Percentiles rank a stretch among this genome's conserved stretches.
Conservation (phyloP, 2,113 vertebrate species). For the Myrmophylax atrothorax region DNA sequence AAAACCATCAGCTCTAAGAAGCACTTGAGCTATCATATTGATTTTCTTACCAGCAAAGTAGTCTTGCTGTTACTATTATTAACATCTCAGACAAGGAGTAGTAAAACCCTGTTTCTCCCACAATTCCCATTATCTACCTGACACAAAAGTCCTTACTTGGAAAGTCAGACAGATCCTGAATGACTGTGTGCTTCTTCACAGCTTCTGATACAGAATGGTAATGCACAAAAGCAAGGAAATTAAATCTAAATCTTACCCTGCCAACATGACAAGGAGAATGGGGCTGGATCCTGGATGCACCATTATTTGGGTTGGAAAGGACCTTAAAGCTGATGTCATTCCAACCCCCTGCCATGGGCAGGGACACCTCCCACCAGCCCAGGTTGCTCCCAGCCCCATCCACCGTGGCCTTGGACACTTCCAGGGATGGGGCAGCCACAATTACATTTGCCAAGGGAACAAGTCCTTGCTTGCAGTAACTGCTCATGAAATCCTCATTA, state of each 20-base stretch:
- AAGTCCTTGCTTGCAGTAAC: background rate
- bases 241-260: background rate
- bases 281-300: background rate
- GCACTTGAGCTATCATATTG: background rate
- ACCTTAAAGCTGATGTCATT: background rate
- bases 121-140: background rate
- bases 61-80: background rate
- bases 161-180: background rate
- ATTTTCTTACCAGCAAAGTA: background rate
- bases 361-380: background rate
- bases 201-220: background rate
- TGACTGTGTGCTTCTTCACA: background rate
- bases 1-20: background rate
- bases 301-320: background rate
- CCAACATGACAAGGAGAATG: background rate
- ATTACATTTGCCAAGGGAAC: background rate
- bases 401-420: background rate
- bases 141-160: background rate
- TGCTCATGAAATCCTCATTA: background rate
- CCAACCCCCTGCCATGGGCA: background rate
- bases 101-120: background rate
- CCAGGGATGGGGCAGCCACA: background rate
- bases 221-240: background rate
- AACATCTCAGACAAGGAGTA: background rate
- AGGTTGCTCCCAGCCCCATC: fast-evolving